Evolutionary conservation across 1,140 invertebrate genomes (phyloP), one percentile per base, ranked within the genome.

Genomic region (Bombus consobrinus): DNA sequence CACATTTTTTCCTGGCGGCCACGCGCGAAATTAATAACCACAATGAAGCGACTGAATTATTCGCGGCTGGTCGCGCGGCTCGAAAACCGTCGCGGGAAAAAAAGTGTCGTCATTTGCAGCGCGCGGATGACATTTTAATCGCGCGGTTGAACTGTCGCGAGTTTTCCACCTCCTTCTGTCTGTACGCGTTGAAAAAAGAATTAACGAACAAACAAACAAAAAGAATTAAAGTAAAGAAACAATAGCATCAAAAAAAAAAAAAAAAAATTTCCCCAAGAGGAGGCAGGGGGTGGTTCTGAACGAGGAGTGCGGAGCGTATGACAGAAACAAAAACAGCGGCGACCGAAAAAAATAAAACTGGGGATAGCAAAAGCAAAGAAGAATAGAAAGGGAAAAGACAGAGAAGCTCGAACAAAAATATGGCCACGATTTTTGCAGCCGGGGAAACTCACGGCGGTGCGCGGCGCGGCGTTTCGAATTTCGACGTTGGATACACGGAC

Each of bases 51-150:
- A 88, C 85, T 89, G 88, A 89, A 89, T 89, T 89, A 90, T 90
- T 84, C 88, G 78, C 79, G 81, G 84, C 64, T 68, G 82, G 74
- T 57, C 86, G 47, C 53, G 53, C 18, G 57, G 68, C 74, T 77
- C 81, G 73, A 81, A 80, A 85, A 85, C 41, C 68, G 88, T 79
- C 85, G 85, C 73, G 41, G 69, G 71, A 78, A 87, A 87, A 88
- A 81, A 79, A 79, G 74, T 74, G 68, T 87, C 89, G 86, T 87
- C 89, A 90, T 90, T 90, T 89, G 89, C 86, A 90, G 83, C 78
- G 82, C 89, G 78, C 76, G 86, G 79, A 90, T 90, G 89, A 90
- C 89, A 73, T 90, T 90, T 90, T 90, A 90, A 90, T 90, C 89
- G 89, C 87, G 81, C 79, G 64, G 62, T 41, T 37, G 37, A 64